Evolutionary conservation across 2,797 vertebrate species (phyloP).

Genomic region (Parauchenoglanis punctatus): DNA sequence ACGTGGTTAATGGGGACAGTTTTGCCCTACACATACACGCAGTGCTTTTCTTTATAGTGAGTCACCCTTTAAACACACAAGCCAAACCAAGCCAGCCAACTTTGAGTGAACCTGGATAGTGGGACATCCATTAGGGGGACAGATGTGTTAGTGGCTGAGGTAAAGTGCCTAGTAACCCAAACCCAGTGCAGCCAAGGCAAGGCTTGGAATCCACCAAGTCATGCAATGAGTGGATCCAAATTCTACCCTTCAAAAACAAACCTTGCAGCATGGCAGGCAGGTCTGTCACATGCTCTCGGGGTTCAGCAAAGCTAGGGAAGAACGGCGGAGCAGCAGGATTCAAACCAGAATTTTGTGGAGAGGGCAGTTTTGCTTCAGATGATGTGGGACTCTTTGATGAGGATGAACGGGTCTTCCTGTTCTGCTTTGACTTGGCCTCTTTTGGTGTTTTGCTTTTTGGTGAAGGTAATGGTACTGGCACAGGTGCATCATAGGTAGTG

Average conservation of each 20-base stretch:
- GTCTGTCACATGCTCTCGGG: slow-evolving; percentile 62
- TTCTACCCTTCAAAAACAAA: slow-evolving; percentile 72
- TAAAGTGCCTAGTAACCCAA: slow-evolving; percentile 50
- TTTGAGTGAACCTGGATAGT: slow-evolving; percentile 47
- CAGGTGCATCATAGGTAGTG: slow-evolving; percentile 63
- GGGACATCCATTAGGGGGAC: slow-evolving; percentile 31
- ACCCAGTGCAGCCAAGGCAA: slow-evolving; percentile 53
- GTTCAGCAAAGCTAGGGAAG: slow-evolving; percentile 76
- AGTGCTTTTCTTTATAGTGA: slow-evolving; percentile 52
- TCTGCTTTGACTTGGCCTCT: slow-evolving; percentile 64
- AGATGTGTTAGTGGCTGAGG: slow-evolving; percentile 69
- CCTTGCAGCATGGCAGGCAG: slow-evolving; percentile 69
- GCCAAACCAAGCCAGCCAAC: slow-evolving; percentile 59
- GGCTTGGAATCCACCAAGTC: slow-evolving; percentile 60
- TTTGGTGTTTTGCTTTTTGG: slow-evolving; percentile 72
- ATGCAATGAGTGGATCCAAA: slow-evolving; percentile 66
- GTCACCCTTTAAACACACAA: slow-evolving; percentile 56
- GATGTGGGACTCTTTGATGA: slow-evolving; percentile 70
- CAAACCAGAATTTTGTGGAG: slow-evolving; percentile 68
- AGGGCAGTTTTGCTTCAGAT: slow-evolving; percentile 59
- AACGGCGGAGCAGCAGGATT: slow-evolving; percentile 80
- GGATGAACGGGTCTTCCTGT: slow-evolving; percentile 64
- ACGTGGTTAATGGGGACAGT: slow-evolving; percentile 64
- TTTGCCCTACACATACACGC: slow-evolving; percentile 37
- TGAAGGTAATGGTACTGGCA: slow-evolving; percentile 69